Percentiles rank a stretch among this genome's conserved stretches.
These are phyloP conservation scores for Ranitomeya variabilis DNA, from an alignment of 2,113 vertebrate species.

Conservation along the genomic window DNA sequence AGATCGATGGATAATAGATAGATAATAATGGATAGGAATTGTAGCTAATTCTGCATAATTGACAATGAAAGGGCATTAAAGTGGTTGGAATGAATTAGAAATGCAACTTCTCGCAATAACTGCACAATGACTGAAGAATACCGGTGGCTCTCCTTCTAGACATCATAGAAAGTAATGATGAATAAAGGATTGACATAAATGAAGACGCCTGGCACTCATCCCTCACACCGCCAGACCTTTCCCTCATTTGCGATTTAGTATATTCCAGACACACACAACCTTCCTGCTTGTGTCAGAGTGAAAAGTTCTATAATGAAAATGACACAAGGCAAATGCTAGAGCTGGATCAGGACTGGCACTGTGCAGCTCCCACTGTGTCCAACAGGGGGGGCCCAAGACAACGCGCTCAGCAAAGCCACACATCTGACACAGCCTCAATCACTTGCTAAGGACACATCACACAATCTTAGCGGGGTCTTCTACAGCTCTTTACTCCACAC, in stretches of 20 bases:
- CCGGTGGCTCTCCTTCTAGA: neutral
- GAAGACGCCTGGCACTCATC: conserved; percentile 7
- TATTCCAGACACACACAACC: conserved; percentile 11
- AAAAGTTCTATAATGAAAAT: conserved; percentile 54
- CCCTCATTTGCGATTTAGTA: conserved; percentile 8
- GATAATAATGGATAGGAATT: neutral
- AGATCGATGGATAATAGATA: neutral
- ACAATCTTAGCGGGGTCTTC: conserved; percentile 69
- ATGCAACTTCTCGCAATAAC: neutral
- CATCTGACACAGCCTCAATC: conserved; percentile 66
- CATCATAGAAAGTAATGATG: conserved; percentile 19
- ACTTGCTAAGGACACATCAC: conserved; percentile 62
- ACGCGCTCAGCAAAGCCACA: conserved; percentile 62
- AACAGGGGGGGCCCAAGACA: conserved; percentile 73
- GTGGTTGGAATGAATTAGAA: neutral
- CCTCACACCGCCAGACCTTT: conserved; percentile 33
- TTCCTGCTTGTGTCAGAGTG: conserved; percentile 35
- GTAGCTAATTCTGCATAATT: neutral
- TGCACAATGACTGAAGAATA: neutral
- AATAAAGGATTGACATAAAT: conserved; percentile 29
- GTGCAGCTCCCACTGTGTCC: conserved; percentile 66
- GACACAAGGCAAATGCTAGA: conserved; percentile 28
- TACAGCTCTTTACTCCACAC: conserved; percentile 70
- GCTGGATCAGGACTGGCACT: conserved; percentile 59
- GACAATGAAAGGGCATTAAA: neutral